These are phyloP conservation scores for Apamea anceps DNA, from an alignment of 2,888 invertebrate genomes.

Conservation along the genomic window DNA sequence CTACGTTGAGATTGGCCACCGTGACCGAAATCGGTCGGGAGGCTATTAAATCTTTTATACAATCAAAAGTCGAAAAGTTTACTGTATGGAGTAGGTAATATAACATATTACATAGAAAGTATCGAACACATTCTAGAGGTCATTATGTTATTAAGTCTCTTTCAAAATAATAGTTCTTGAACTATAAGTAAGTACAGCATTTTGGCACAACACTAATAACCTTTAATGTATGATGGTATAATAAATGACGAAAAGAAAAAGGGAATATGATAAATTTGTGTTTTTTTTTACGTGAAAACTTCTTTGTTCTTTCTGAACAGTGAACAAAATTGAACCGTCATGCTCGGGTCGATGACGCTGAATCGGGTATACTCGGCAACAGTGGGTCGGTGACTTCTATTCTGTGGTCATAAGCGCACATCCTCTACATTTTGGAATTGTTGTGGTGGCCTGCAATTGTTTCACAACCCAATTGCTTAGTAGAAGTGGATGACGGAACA, in stretches of 20 bases:
- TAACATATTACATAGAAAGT: not conserved
- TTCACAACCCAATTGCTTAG: not conserved
- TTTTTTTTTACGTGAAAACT: not conserved
- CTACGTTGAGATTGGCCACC: too few species aligned
- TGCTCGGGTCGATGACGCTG: too few species aligned
- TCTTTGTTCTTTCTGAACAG: not conserved
- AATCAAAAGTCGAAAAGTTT: too few species aligned
- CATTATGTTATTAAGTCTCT: too few species aligned
- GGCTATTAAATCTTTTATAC: too few species aligned
- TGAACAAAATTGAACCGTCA: not conserved
- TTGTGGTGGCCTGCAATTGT: not conserved
- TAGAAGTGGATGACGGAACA: not conserved
- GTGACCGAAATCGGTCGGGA: too few species aligned
- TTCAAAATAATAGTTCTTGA: too few species aligned
- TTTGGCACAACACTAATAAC: slow-evolving; percentile 40
- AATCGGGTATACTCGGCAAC: too few species aligned
- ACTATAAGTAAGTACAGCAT: slow-evolving; percentile 30
- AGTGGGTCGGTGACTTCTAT: too few species aligned
- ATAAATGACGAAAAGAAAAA: too few species aligned
- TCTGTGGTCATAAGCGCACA: too few species aligned
- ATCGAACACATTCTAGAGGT: not conserved
- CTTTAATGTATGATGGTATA: slow-evolving; percentile 69
- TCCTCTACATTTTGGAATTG: too few species aligned
- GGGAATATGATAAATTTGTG: slow-evolving; percentile 18
- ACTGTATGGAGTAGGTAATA: not conserved